These are phyloP conservation scores for Alethe diademata DNA, from an alignment of 2,113 vertebrate genomes.

Conservation along the genomic window DNA sequence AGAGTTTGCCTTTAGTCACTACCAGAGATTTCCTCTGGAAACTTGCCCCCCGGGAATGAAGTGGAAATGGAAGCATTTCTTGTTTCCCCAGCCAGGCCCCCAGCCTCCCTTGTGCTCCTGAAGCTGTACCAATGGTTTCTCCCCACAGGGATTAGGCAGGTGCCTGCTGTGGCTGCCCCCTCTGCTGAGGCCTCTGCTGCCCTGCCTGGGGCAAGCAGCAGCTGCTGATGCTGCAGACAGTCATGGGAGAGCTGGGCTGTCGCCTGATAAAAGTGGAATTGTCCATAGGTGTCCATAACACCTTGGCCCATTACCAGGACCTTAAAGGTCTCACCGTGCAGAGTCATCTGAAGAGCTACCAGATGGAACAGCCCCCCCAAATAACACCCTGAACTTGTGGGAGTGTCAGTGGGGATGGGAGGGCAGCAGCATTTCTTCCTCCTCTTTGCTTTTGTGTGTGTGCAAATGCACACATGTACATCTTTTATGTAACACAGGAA, in stretches of 20 bases:
- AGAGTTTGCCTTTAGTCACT: background rate
- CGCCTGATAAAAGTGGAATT: background rate
- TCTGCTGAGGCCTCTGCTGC: background rate
- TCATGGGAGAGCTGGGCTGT: background rate
- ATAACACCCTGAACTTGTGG: background rate
- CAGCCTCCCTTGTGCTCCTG: rapidly evolving
- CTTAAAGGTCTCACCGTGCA: background rate
- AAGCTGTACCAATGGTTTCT: background rate
- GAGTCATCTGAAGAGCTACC: background rate
- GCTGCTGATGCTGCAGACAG: background rate
- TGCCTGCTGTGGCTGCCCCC: background rate
- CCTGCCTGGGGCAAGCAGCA: background rate
- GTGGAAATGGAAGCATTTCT: background rate
- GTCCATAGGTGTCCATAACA: no score
- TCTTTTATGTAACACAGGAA: background rate
- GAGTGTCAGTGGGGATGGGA: background rate
- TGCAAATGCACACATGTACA: rapidly evolving
- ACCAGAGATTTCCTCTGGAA: background rate
- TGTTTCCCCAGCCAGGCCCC: background rate
- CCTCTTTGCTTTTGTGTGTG: background rate
- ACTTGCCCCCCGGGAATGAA: background rate
- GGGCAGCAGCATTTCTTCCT: background rate
- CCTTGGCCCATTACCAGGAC: background rate
- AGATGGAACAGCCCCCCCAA: background rate
- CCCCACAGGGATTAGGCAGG: background rate